These are phyloP conservation scores for Drosophila austrosaltans DNA, from an alignment of 2,888 invertebrate genomes.

Conservation along the genomic window DNA sequence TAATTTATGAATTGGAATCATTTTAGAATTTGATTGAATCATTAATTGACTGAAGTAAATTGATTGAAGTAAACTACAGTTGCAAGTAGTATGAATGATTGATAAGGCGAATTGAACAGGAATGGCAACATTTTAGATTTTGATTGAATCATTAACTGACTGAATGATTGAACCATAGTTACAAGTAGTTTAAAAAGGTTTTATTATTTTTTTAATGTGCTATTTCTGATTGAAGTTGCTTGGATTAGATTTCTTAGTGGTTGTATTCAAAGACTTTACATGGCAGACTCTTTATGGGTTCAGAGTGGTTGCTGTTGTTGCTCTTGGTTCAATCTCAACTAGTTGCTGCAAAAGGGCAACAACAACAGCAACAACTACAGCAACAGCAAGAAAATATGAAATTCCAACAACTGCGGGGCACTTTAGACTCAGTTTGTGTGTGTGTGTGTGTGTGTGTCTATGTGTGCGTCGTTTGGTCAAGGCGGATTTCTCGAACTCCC, in stretches of 20 bases:
- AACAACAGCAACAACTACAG: conserved; percentile 20
- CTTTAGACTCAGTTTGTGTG: conserved; percentile 25
- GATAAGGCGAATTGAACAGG: too few relatives aligned
- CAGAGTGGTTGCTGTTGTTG: conserved; percentile 36
- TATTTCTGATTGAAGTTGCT: not conserved
- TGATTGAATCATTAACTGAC: not conserved
- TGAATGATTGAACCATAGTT: not conserved
- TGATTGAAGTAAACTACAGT: too few relatives aligned
- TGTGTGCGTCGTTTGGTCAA: conserved; percentile 46
- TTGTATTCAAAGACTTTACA: conserved; percentile 51
- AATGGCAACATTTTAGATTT: not conserved
- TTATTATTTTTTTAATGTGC: not conserved
- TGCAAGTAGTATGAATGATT: too few relatives aligned
- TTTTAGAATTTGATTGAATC: too few relatives aligned
- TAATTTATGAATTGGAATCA: too few relatives aligned
- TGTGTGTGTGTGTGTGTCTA: not conserved
- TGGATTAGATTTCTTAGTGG: conserved; percentile 17
- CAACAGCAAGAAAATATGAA: conserved; percentile 61
- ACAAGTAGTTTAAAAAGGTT: not conserved
- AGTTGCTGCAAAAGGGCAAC: conserved; percentile 61
- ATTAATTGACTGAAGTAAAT: too few relatives aligned
- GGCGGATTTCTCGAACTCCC: conserved; percentile 46
- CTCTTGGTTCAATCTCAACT: conserved; percentile 21
- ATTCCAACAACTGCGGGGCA: conserved; percentile 62
- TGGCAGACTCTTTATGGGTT: conserved; percentile 46